These are phyloP conservation scores for Anoncus sp. DNA, from an alignment of 2,888 invertebrate genomes.

Conservation along the genomic window DNA sequence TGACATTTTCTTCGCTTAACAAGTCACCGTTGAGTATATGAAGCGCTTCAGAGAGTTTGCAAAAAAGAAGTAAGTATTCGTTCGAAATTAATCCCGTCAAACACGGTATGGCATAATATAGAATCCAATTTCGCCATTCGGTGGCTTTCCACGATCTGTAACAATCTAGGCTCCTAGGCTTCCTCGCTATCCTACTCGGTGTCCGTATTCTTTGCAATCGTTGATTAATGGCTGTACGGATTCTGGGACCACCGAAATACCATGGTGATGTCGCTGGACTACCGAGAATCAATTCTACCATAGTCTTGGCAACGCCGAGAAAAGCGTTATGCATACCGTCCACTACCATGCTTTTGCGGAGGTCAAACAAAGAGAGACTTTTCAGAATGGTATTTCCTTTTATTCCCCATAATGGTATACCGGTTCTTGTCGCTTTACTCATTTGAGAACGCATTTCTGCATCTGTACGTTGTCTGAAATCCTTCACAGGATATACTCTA, in stretches of 20 bases:
- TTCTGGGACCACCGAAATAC: conserved; percentile 20
- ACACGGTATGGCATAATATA: conserved; percentile 33
- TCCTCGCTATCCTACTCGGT: conserved; percentile 30
- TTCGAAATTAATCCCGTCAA: conserved; percentile 22
- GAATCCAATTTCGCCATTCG: conserved; percentile 32
- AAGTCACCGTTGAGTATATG: conserved; percentile 28
- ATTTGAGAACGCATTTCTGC: conserved; percentile 28
- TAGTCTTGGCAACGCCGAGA: conserved; percentile 45
- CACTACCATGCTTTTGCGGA: conserved; percentile 35
- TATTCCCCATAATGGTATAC: conserved; percentile 22
- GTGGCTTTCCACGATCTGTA: conserved; percentile 15
- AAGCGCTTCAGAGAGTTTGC: conserved; percentile 31
- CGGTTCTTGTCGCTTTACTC: conserved; percentile 32
- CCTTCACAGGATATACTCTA: conserved; percentile 30
- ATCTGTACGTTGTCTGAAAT: conserved; percentile 33
- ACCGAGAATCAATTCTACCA: conserved; percentile 23
- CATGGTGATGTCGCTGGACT: conserved; percentile 22
- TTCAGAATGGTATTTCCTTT: conserved; percentile 29
- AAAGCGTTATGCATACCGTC: conserved; percentile 51
- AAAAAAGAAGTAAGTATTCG: conserved; percentile 27
- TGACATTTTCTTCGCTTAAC: conserved; percentile 17
- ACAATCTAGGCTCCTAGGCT: conserved; percentile 19
- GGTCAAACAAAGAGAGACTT: conserved; percentile 17
- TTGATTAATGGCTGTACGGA: conserved; percentile 14
- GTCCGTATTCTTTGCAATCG: conserved; percentile 31